Base-by-base conservation (phyloP, 2,113 vertebrate species). In the Eidolon helvum region DNA sequence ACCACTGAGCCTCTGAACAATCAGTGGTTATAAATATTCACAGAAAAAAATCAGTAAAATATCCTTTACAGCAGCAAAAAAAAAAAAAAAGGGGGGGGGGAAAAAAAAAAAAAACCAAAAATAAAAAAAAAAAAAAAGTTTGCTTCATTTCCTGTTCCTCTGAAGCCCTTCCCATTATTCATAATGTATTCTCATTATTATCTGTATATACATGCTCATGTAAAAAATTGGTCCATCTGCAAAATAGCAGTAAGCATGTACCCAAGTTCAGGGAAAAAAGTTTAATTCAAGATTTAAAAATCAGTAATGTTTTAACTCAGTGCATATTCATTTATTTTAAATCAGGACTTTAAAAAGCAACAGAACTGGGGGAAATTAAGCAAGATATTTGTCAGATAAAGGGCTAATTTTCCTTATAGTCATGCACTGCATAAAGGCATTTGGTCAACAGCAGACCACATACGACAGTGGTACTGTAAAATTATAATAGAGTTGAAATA, bases 11-110 rank as follows among this genome's bases (percentile, higher is more conserved):
- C 45, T 90, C 53, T 96, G 91, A 98, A 97, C 85, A 95, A 97
- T 94, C 71, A 24, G 92, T 94, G 80, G 94, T 91, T 95, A 92
- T 90, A 98, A 98, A 98, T 97, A 66, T 97, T 96, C 97, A 97
- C 97, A 98, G 96, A 97, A 98, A 72, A 72, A 38, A 43, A 77
- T 40, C 57, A 98, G 97, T 97, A 98, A 93, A 95, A 97, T 66
- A 97, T 86, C 87, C 95, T 97, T 97, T 83, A 40, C 40, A 26
- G 22, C 40, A 61, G 10, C 57, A 66, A 79, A 78, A 87, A 55
- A 63, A 63, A 11, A 61, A 61, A 61, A 11, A 61, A 12, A 61
- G n/a, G n/a, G n/a, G n/a, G n/a, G n/a, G n/a, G n/a, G n/a, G n/a
- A 53, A 16, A 53, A 28, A 10, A 61, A 28, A 38, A 33, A 85